Evolutionary conservation across 1,140 invertebrate species (phyloP), one percentile per base, ranked within the genome.

Genomic region (Eciton burchellii): DNA sequence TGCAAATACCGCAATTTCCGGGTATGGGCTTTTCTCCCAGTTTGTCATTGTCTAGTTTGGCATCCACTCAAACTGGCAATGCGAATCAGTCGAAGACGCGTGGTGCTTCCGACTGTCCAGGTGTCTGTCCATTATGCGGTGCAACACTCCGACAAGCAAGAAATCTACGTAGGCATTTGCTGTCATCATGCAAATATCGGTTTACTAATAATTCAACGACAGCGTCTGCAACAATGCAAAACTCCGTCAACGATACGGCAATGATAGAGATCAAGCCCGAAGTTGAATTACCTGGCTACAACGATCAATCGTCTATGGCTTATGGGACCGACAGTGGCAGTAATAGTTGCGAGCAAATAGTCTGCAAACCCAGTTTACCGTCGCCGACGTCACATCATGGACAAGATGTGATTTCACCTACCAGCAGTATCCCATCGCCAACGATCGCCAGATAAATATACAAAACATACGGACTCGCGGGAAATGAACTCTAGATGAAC

Each of bases 31-130:
- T 83, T 49, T 77, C 73, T 49, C 41, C 88, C 45, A 88, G 86
- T 41, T 49, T 85, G 52, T 71, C 88, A 52, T 81, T 87, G 26
- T 41, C 88, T 45, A 41, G 26, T 19, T 63, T 74, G 14, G 19
- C 82, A 54, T 57, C 81, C n/a, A 59, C 72, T 19, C 84, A 86
- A 21, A 35, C 77, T 2, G 60, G 84, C 47, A 72, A 54, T 54
- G 49, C 68, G 62, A 83, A 81, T 81, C 76, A 72, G 11, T 86
- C 82, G 8, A 94, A 95, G 88, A 92, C 94, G 54, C 94, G 95
- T 59, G 95, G 95, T 45, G 95, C 95, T 71, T 95, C 95, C 19
- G 95, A 96, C 89, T 95, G 95, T 92, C 95, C 95, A 35, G 95
- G 95, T 29, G 94, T 95, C 74, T 96, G 95, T 92, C 95, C 95